Conservation (phyloP, 1,140 invertebrate genomes). For the Xylocopa sonorina region DNA sequence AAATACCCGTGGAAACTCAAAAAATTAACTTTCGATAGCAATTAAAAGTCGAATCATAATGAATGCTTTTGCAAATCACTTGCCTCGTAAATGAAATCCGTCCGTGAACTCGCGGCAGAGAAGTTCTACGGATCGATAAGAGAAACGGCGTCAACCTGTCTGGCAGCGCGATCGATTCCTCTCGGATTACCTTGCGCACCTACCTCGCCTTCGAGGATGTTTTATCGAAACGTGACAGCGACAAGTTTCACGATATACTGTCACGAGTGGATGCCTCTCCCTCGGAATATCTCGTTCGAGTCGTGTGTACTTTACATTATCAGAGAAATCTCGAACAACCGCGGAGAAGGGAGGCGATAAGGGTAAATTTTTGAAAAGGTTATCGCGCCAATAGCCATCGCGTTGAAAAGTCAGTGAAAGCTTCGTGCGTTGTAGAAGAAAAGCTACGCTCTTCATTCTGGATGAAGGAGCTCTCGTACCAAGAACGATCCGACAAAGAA, state of each 20-base stretch:
- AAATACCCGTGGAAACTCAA: no score
- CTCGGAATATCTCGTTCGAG: neutral
- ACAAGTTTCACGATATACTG: neutral
- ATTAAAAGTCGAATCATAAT: no score
- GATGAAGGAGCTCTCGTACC: neutral
- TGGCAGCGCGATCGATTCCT: constrained; percentile 3
- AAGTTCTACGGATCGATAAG: constrained; percentile 52
- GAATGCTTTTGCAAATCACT: no score
- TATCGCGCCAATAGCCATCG: neutral
- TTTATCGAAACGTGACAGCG: neutral
- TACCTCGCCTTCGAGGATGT: neutral
- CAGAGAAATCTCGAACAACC: neutral
- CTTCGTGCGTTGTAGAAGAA: neutral
- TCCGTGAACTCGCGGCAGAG: neutral
- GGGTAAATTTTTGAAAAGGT: constrained; percentile 40
- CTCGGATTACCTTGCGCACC: neutral
- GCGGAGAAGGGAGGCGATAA: constrained; percentile 21
- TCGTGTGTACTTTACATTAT: neutral
- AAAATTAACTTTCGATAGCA: no score
- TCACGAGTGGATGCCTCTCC: neutral
- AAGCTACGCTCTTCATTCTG: neutral
- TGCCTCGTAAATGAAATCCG: no score
- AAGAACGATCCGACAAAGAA: neutral
- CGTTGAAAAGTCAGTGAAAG: neutral
- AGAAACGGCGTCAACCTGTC: constrained; percentile 52